These are phyloP conservation scores for Calameuta pallipes DNA, from an alignment of 2,888 invertebrate genomes.

Conservation along the genomic window DNA sequence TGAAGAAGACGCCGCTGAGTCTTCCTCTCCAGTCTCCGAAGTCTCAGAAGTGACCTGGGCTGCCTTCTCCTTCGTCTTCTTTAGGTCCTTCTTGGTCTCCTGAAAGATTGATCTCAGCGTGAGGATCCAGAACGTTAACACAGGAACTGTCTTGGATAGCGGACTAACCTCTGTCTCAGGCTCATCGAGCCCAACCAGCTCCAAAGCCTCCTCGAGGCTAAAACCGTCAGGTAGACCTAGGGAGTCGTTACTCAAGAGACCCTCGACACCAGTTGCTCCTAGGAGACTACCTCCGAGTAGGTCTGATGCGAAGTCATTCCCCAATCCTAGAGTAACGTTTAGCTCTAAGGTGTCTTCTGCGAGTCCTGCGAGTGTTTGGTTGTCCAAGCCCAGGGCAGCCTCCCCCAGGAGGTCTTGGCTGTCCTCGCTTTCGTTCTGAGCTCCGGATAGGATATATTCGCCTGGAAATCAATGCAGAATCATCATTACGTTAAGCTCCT, in stretches of 20 bases:
- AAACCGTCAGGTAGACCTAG: slow-evolving; percentile 72
- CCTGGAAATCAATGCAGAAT: slow-evolving; percentile 52
- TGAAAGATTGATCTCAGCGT: slow-evolving; percentile 17
- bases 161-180: slow-evolving; percentile 67
- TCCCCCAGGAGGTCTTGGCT: slow-evolving; percentile 45
- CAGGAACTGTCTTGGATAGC: background rate
- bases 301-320: slow-evolving; percentile 60
- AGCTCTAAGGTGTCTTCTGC: slow-evolving; percentile 58
- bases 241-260: slow-evolving; percentile 60
- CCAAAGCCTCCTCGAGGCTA: slow-evolving; percentile 79
- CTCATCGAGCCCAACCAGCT: slow-evolving; percentile 79
- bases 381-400: slow-evolving; percentile 48
- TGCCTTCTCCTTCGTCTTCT: slow-evolving; percentile 41
- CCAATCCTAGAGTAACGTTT: slow-evolving; percentile 56
- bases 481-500: background rate
- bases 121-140: background rate
- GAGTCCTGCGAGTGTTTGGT: slow-evolving; percentile 51
- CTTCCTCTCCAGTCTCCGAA: slow-evolving; percentile 44
- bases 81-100: slow-evolving; percentile 47
- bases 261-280: slow-evolving; percentile 50
- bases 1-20: slow-evolving; percentile 41
- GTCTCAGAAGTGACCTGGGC: slow-evolving; percentile 34
- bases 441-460: slow-evolving; percentile 62
- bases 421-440: slow-evolving; percentile 41
- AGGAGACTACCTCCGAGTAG: slow-evolving; percentile 54